Conservation (phyloP, 1,140 invertebrate genomes). For the Drosophila trapezifrons region DNA sequence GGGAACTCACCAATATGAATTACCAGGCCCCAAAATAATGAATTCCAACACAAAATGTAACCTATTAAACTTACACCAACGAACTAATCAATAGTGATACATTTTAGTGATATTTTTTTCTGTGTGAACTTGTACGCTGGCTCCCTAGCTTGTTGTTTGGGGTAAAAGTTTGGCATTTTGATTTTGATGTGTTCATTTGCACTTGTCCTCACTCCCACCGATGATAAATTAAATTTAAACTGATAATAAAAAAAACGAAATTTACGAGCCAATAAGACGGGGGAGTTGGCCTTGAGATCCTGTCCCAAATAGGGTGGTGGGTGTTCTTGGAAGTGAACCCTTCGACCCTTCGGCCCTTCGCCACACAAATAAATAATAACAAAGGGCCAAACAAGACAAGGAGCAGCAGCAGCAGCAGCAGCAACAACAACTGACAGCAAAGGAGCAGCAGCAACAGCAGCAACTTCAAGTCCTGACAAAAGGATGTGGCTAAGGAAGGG, state of each 20-base stretch:
- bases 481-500: slow-evolving; percentile 18
- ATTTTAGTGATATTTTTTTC: neutral
- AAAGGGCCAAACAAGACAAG: slow-evolving; percentile 43
- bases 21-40: too few relatives aligned
- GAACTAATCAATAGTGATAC: neutral
- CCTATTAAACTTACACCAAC: too few relatives aligned
- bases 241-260: slow-evolving; percentile 76
- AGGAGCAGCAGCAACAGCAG: slow-evolving; percentile 21
- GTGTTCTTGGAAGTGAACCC: slow-evolving; percentile 17
- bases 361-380: slow-evolving; percentile 72
- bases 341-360: slow-evolving; percentile 47
- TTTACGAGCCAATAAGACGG: slow-evolving; percentile 78
- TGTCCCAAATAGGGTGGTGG: neutral
- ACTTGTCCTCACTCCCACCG: slow-evolving; percentile 29
- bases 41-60: too few relatives aligned
- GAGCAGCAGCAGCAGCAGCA: slow-evolving; percentile 19
- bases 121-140: neutral
- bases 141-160: slow-evolving; percentile 12
- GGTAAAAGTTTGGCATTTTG: slow-evolving; percentile 48
- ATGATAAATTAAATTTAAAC: slow-evolving; percentile 81
- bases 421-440: slow-evolving; percentile 22
- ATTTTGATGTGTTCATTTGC: slow-evolving; percentile 77
- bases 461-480: slow-evolving; percentile 41
- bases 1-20: too few relatives aligned
- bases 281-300: slow-evolving; percentile 53